phyloP scores from a whole-genome alignment of 1,140 invertebrate species.

The Mizuhopecten yessoensis region DNA sequence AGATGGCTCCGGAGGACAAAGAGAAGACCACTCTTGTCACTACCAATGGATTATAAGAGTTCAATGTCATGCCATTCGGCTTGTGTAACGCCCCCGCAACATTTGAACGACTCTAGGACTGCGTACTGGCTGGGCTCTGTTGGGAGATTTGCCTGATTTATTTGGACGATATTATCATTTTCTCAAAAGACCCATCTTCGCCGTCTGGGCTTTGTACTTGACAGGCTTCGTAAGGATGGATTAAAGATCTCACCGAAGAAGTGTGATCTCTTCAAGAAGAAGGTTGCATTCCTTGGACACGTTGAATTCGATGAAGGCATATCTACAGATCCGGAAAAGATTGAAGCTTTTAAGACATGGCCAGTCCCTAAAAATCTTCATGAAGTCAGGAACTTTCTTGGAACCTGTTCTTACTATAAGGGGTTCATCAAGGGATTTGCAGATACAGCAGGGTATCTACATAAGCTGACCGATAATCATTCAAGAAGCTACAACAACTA shows the following conservation, averaged over 20 bases:
- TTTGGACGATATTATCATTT: slow-evolving; percentile 64
- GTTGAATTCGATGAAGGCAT: slow-evolving; percentile 69
- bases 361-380: slow-evolving; percentile 72
- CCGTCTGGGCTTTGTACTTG: slow-evolving; percentile 64
- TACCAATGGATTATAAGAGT: slow-evolving; percentile 51
- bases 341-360: slow-evolving; percentile 69
- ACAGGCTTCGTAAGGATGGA: slow-evolving; percentile 62
- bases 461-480: slow-evolving; percentile 48
- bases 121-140: slow-evolving; percentile 50
- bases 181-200: slow-evolving; percentile 24
- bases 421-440: slow-evolving; percentile 71
- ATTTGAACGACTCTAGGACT: slow-evolving; percentile 64
- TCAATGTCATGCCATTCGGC: too few relatives aligned
- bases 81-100: too few relatives aligned
- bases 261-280: slow-evolving; percentile 60
- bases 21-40: slow-evolving; percentile 42
- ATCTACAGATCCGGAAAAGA: slow-evolving; percentile 71
- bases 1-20: not conserved
- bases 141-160: slow-evolving; percentile 57
- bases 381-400: slow-evolving; percentile 73
- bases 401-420: slow-evolving; percentile 70
- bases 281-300: slow-evolving; percentile 72
- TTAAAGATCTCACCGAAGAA: slow-evolving; percentile 71
- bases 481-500: slow-evolving; percentile 43
- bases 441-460: slow-evolving; percentile 58